phyloP scores from a whole-genome alignment of 2,888 invertebrate genomes.

The Phyllotreta striolata region DNA sequence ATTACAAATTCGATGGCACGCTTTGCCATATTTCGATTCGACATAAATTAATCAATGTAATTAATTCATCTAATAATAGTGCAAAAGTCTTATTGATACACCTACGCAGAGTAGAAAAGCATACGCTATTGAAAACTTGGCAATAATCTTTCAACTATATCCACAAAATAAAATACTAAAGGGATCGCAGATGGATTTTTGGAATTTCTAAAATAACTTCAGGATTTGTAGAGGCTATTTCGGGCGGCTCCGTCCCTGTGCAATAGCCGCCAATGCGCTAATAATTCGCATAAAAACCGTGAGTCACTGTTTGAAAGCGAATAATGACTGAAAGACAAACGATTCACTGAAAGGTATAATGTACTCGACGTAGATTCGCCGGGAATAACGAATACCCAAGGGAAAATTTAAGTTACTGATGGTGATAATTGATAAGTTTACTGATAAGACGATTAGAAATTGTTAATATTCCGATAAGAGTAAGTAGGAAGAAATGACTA shows the following conservation, averaged over 20 bases:
- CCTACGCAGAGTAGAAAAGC: too few relatives aligned
- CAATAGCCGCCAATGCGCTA: slow-evolving; percentile 44
- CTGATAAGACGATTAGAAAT: not conserved
- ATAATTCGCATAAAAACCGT: slow-evolving; percentile 49
- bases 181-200: too few relatives aligned
- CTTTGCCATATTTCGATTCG: slow-evolving; percentile 20
- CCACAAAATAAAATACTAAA: too few relatives aligned
- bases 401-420: slow-evolving; percentile 3
- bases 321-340: slow-evolving; percentile 28
- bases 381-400: not conserved
- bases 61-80: too few relatives aligned
- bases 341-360: slow-evolving; percentile 29
- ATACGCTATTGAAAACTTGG: too few relatives aligned
- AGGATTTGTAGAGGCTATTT: too few relatives aligned
- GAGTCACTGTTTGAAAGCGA: slow-evolving; percentile 46
- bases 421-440: slow-evolving; percentile 3
- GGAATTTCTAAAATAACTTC: too few relatives aligned
- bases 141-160: too few relatives aligned
- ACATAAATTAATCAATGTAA: too few relatives aligned
- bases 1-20: not conserved
- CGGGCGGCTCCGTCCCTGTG: not conserved
- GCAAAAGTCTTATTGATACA: too few relatives aligned
- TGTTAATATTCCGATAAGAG: not conserved
- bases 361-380: slow-evolving; percentile 12
- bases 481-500: not conserved